Evolutionary conservation across 2,113 vertebrate species (phyloP).

Genomic region (Poeciliopsis turrubarensis): DNA sequence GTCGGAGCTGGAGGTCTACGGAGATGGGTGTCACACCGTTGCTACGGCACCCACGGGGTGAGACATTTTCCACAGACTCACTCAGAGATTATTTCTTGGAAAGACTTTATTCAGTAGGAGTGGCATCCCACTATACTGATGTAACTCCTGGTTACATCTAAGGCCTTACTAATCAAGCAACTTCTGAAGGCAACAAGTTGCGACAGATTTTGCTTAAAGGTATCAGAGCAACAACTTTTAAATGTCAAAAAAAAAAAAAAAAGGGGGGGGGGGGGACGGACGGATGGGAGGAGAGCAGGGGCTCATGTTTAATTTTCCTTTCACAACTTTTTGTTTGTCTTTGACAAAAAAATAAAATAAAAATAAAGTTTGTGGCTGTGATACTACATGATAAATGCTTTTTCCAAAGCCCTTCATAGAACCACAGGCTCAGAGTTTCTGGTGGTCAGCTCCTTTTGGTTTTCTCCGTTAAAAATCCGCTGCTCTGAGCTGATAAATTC

Average conservation of each 20-base stretch:
- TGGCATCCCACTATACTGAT: too few species aligned
- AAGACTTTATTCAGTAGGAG: not conserved
- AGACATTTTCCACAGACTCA: slow-evolving; percentile 22
- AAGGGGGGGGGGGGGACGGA: too few species aligned
- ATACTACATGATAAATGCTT: not conserved
- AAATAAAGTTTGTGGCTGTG: not conserved
- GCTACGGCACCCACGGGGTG: slow-evolving; percentile 73
- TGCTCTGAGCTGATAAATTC: slow-evolving; percentile 28
- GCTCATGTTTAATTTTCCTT: not conserved
- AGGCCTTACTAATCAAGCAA: not conserved
- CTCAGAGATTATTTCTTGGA: not conserved
- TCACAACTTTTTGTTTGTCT: not conserved
- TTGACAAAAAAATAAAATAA: not conserved
- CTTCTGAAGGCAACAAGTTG: not conserved
- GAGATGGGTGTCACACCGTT: slow-evolving; percentile 69
- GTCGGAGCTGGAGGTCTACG: slow-evolving; percentile 60
- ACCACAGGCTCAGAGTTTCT: slow-evolving; percentile 10
- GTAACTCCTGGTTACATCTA: too few species aligned
- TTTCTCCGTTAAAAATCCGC: slow-evolving; percentile 1
- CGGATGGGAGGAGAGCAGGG: too few species aligned
- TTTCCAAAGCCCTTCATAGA: not conserved
- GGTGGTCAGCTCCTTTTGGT: not conserved
- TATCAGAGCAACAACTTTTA: not conserved
- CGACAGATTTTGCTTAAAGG: not conserved
- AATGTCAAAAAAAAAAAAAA: not conserved